phyloP scores from a whole-genome alignment of 2,888 invertebrate genomes.

The Nomada lathburiana region DNA sequence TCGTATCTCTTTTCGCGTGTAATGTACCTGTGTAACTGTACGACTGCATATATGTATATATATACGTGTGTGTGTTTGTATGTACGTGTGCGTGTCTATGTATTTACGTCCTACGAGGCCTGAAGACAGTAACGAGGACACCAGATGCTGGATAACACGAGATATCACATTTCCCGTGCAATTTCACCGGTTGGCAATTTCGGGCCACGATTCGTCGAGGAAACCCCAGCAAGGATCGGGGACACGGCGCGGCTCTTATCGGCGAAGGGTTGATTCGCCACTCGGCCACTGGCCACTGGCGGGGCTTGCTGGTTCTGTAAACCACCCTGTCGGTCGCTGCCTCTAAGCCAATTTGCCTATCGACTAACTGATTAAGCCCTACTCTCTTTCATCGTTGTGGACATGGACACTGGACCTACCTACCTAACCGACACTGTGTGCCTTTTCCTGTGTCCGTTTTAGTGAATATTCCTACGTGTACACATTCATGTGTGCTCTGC shows the following conservation, averaged over 20 bases:
- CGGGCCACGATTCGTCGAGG: constrained; percentile 28
- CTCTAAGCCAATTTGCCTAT: constrained; percentile 84
- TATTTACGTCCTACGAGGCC: not conserved
- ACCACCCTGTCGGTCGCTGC: constrained; percentile 76
- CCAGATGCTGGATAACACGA: no score
- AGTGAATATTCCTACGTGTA: not conserved
- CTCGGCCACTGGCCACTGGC: constrained; percentile 72
- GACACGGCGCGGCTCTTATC: constrained; percentile 54
- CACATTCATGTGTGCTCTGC: not conserved
- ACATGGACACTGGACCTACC: constrained; percentile 50
- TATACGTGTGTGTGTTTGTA: not conserved
- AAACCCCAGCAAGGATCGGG: constrained; percentile 62
- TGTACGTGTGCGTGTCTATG: not conserved
- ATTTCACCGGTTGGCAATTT: constrained; percentile 5
- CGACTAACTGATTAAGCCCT: constrained; percentile 84
- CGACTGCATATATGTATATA: not conserved
- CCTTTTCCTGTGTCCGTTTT: not conserved
- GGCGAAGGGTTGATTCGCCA: constrained; percentile 60
- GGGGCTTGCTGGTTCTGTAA: constrained; percentile 73
- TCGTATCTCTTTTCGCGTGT: not conserved
- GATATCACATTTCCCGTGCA: constrained; percentile 9
- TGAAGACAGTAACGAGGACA: no score
- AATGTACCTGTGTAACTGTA: not conserved
- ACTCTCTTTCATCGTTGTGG: constrained; percentile 78
- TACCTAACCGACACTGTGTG: not conserved